Base-by-base conservation (phyloP, 2,113 vertebrate species). In the Phalacrocorax brasilianus region DNA sequence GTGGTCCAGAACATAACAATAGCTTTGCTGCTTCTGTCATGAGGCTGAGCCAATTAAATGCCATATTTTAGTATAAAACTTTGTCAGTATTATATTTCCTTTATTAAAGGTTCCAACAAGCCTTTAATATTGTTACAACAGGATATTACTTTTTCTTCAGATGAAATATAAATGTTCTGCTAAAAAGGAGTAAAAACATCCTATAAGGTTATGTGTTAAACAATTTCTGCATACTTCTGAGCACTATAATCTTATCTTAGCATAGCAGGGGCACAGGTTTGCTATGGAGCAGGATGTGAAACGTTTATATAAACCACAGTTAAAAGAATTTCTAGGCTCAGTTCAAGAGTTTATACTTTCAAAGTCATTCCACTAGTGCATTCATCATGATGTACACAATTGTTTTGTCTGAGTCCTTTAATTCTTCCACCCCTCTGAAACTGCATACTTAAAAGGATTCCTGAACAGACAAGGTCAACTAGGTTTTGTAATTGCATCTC, bases 101-200 rank as follows among this genome's bases (percentile, higher is more conserved):
- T 87, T 91, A 70, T 85, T 88, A 85, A 75, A 75, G 86, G 77
- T 76, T 81, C 93, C 55, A 85, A 16, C 91, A 55, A 94, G 27
- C 65, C 66, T 73, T 83, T 72, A 85, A 52, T 88, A 20, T 82
- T 72, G 44, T 47, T 65, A 33, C 14, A 44, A 73, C 38, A 85
- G 66, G 75, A 73, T 77, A 70, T 94, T 94, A 77, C 72, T 91
- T 91, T 53, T 86, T 87, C 77, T 94, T 61, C 88, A 87, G 83
- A 87, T 77, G 87, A 91, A 87, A 91, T 82, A 66, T 82, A 87
- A 73, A 87, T 72, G 59, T 80, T 71, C 71, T 94, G 83, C 58
- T 83, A 78, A 94, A 67, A 91, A 91, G 77, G 83, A 94, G 88
- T 72, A 71, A 94, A 94, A 94, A 91, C 71, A 91, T 77, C 45